Base-by-base conservation (phyloP, 2,888 invertebrate species). In the Octodonta nipae region DNA sequence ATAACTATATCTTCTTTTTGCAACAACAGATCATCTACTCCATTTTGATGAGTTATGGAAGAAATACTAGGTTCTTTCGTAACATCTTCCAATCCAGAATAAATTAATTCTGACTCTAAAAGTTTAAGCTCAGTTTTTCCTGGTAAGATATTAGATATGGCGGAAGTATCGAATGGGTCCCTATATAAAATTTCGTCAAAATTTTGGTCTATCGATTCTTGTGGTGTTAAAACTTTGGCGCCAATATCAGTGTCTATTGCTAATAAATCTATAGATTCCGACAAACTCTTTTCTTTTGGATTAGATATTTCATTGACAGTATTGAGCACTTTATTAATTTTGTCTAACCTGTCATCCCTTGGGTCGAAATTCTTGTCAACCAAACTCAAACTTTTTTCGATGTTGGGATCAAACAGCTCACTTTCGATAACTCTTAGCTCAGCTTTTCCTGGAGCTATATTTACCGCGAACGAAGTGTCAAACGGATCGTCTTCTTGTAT, bases 141-240 rank as follows among this genome's bases (percentile, higher is more conserved):
- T 0, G 84, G 85, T 30, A 72, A 65, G 33, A 84, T 73, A 51
- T 81, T 78, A 0, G 84, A 84, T 47, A 83, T 81, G 10, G 22
- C 22, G 3, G 87, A 83, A 1, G 89, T 89, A 54, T 89, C 89
- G 55, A 89, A 89, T 0, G 88, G 88, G 64, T 87, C 87, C 5
- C 63, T 58, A 45, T 77, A 67, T 13, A 64, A 66, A 11, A 47
- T 45, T 35, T 66, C 64, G 5, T 40, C 37, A 15, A 32, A 26
- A 29, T 26, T 25, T 4, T 31, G 13, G 3, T 16, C n/a, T 12
- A 33, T 26, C 34, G 75, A 63, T 32, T 69, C 62, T 3, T 65
- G 66, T 0, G 74, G 73, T 1, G 82, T 82, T 27, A 84, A 54
- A 30, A 82, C 79, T 58, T 82, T 83, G 2, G 67, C 70, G 45